Evolutionary conservation across 1,140 invertebrate species (phyloP), one percentile per base, ranked within the genome.

Genomic region (Drosophila obscura): DNA sequence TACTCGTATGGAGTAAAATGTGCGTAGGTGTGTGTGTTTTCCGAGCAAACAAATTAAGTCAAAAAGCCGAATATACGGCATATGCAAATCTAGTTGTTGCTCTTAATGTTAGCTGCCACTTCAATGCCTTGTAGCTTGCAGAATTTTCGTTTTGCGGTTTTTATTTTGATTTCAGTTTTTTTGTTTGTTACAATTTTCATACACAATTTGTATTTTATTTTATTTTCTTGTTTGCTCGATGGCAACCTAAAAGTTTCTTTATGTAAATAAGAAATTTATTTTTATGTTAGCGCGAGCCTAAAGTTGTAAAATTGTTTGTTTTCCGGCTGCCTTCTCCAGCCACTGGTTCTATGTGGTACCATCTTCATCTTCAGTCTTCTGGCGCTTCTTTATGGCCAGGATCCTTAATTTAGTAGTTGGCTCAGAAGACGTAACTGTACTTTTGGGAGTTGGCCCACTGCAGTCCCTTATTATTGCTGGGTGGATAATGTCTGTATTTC

Each of bases 251-350:
- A 88, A 88, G 83, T 88, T 88, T 89, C 83, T 80, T 80, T 88
- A 88, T 88, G 84, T 88, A 88, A 88, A 88, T 88, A 89, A 83
- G 84, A 88, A 89, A 83, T 88, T 88, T 88, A 80, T 88, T 88
- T 88, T 88, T 88, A 88, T 87, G 82, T 88, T 73, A 72, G 74
- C 82, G 82, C 75, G 66, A 73, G 83, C 83, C 83, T 87, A 81
- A 87, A 87, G 82, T 87, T 87, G 71, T 87, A 88, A 87, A 88
- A 87, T 76, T 88, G 78, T 87, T 80, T 84, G 65, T 71, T 80
- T 69, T 41, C 46, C 65, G 65, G 64, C 56, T 28, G 41, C 44
- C 51, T 64, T 55, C 16, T 51, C 19, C 56, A 11, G 19, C 60
- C 9, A 11, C 48, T 43, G 59, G 22, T 39, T 44, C 16, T 45